Percentiles rank a stretch among this genome's conserved stretches.
Evolutionary conservation across 1,140 invertebrate genomes (phyloP).

Genomic region (Rhynchophorus ferrugineus): DNA sequence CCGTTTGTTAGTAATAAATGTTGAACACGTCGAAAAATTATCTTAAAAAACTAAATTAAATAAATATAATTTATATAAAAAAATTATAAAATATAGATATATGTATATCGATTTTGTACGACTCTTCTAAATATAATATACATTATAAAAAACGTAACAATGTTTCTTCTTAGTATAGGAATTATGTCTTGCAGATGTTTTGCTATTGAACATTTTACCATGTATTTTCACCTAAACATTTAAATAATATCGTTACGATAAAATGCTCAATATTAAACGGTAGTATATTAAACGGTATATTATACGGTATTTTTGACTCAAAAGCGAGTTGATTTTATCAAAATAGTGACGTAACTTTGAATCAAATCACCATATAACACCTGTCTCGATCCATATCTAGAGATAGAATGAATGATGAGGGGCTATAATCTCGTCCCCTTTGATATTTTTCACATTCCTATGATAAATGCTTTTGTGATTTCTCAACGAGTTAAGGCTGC

Average conservation of each 20-base stretch:
- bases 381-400: constrained; percentile 16
- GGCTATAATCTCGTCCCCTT: constrained; percentile 36
- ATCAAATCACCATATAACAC: not conserved
- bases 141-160: not conserved
- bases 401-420: constrained; percentile 40
- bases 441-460: constrained; percentile 52
- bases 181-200: not conserved
- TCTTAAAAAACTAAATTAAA: not conserved
- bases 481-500: constrained; percentile 75
- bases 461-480: constrained; percentile 88
- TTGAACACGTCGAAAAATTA: no score
- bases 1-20: no score
- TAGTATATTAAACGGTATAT: no score
- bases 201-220: not conserved
- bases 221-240: not conserved
- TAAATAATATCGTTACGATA: no score
- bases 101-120: constrained; percentile 6
- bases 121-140: constrained; percentile 1
- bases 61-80: constrained; percentile 8
- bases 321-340: no score
- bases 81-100: constrained; percentile 5
- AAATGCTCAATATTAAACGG: no score
- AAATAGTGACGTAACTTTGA: no score
- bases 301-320: no score
- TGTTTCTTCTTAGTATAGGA: not conserved